Percentiles rank a stretch among this genome's conserved stretches.
Conservation (phyloP, 2,797 vertebrate genomes). For the Megalops cyprinoides region DNA sequence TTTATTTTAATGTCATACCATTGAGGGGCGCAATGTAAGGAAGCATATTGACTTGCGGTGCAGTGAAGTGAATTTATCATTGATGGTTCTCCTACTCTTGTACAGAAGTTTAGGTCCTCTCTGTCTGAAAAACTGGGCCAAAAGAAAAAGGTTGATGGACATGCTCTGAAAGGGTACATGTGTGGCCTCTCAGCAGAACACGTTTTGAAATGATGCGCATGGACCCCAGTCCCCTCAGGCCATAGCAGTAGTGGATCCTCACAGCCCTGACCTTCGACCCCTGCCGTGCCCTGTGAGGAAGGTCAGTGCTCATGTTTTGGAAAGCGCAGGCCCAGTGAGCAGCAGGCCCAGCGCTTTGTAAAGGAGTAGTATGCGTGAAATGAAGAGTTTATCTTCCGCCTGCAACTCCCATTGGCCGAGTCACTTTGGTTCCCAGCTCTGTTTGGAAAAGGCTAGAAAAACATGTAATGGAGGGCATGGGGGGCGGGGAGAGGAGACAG, state of each 20-base stretch:
- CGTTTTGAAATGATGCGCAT: too few species aligned
- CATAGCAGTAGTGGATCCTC: background rate
- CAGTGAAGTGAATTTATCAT: background rate
- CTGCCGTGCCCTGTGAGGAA: slow-evolving; percentile 55
- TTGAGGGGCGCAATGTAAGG: background rate
- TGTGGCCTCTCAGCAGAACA: too few species aligned
- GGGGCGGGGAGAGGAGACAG: slow-evolving; percentile 24
- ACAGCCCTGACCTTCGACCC: slow-evolving; percentile 56
- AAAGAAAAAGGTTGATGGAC: too few species aligned
- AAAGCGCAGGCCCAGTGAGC: slow-evolving; percentile 36
- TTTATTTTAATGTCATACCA: background rate
- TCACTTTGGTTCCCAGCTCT: slow-evolving; percentile 66
- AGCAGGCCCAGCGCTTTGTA: slow-evolving; percentile 50
- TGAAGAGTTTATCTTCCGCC: slow-evolving; percentile 71
- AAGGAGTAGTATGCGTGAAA: slow-evolving; percentile 74
- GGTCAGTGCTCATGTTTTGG: slow-evolving; percentile 51
- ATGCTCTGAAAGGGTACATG: too few species aligned
- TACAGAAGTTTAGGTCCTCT: too few species aligned
- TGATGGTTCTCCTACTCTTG: background rate
- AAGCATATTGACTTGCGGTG: background rate
- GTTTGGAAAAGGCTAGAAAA: slow-evolving; percentile 67
- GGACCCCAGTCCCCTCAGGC: too few species aligned
- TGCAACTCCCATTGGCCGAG: slow-evolving; percentile 66
- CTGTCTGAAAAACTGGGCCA: too few species aligned
- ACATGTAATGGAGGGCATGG: slow-evolving; percentile 42